Conservation (phyloP, 2,888 invertebrate genomes). For the Dichetophora obliterata region DNA sequence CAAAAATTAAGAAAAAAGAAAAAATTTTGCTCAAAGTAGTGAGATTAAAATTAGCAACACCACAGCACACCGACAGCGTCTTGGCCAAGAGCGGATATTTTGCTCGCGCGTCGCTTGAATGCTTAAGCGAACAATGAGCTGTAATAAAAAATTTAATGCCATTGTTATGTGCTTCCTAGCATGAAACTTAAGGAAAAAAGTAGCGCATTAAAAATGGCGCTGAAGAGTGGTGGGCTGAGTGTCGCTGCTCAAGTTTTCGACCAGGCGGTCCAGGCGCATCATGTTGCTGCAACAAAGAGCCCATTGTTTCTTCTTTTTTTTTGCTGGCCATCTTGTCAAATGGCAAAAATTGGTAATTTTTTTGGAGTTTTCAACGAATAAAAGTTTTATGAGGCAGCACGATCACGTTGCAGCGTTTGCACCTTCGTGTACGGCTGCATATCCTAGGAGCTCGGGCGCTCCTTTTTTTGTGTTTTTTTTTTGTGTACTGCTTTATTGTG, state of each 20-base stretch:
- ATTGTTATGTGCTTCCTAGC: conserved; percentile 47
- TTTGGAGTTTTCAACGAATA: conserved; percentile 56
- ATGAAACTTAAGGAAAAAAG: conserved; percentile 28
- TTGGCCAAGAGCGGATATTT: no score
- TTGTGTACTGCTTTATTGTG: no score
- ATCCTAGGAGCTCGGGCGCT: no score
- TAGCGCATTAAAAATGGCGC: not conserved
- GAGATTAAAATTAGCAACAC: not conserved
- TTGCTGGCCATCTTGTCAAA: conserved; percentile 50
- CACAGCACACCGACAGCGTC: not conserved
- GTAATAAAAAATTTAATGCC: conserved; percentile 50
- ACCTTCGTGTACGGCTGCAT: no score
- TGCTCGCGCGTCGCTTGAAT: not conserved
- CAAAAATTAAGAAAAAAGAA: not conserved
- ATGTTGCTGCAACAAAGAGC: no score
- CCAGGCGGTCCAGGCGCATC: no score
- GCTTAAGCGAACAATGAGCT: conserved; percentile 45
- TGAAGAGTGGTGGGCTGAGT: no score
- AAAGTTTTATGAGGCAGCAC: conserved; percentile 61
- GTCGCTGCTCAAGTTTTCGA: no score
- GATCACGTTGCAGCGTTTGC: not conserved
- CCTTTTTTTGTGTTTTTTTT: no score
- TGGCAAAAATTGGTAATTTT: conserved; percentile 58
- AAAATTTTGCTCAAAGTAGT: not conserved
- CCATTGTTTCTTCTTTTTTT: no score